Evolutionary conservation across 1,140 invertebrate species (phyloP).

Genomic region (Macrobrachium rosenbergii): DNA sequence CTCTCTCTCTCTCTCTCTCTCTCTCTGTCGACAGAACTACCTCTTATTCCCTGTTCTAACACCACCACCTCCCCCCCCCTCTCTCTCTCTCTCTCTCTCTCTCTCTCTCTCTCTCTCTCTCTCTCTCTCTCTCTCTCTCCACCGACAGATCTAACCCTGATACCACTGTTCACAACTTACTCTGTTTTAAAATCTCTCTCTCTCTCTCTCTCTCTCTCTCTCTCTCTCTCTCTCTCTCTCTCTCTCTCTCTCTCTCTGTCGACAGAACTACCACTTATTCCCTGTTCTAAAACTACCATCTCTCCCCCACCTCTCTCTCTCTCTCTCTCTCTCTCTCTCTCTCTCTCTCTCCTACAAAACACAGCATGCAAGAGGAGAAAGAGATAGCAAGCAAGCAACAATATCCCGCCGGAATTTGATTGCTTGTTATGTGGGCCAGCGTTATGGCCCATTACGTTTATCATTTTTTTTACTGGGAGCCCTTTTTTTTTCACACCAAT

Average conservation of each 20-base stretch:
- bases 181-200: too few relatives aligned
- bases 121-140: background rate
- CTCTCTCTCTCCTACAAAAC: background rate
- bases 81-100: background rate
- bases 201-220: background rate
- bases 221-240: conserved; percentile 13
- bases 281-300: background rate
- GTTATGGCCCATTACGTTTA: too few relatives aligned
- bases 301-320: background rate
- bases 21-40: background rate
- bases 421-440: too few relatives aligned
- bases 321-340: conserved; percentile 30
- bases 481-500: too few relatives aligned
- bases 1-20: too few relatives aligned
- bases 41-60: background rate
- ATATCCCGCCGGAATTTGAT: too few relatives aligned
- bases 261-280: background rate
- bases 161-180: background rate
- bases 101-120: too few relatives aligned
- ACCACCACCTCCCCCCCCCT: too few relatives aligned
- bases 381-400: too few relatives aligned
- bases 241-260: conserved; percentile 23
- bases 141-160: background rate
- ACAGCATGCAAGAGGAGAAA: background rate
- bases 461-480: too few relatives aligned